Conservation (phyloP, 1,140 invertebrate species). For the Maniola jurtina region DNA sequence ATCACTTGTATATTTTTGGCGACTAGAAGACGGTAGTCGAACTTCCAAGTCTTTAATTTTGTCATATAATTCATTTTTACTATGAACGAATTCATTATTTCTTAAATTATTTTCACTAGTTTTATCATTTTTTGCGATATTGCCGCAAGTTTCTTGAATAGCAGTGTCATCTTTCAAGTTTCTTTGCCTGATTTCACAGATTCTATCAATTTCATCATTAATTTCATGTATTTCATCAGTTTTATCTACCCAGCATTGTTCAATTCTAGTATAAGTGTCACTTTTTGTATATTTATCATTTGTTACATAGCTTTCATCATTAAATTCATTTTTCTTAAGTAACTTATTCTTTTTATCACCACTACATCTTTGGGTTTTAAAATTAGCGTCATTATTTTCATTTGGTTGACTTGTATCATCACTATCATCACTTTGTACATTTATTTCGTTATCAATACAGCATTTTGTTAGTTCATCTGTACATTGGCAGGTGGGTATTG, state of each 20-base stretch:
- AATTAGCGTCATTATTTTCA: constrained; percentile 3
- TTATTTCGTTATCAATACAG: constrained; percentile 6
- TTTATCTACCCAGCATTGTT: too few relatives aligned
- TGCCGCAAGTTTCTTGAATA: neutral
- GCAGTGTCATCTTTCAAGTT: neutral
- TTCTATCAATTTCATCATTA: neutral
- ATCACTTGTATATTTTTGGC: neutral
- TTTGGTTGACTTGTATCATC: neutral
- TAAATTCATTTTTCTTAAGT: neutral
- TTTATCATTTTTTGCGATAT: neutral
- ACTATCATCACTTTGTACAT: neutral
- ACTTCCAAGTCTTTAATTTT: neutral
- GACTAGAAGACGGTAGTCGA: neutral
- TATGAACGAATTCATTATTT: neutral
- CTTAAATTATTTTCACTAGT: too few relatives aligned
- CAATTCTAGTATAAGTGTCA: too few relatives aligned
- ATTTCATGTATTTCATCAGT: neutral
- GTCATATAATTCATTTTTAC: neutral
- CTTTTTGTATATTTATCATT: neutral
- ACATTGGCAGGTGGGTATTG: constrained; percentile 30
- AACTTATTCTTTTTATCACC: neutral
- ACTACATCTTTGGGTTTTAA: neutral
- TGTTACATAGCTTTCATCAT: neutral
- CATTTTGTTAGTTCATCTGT: constrained; percentile 13
- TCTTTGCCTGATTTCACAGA: neutral